Evolutionary conservation across 2,797 vertebrate species (phyloP).

Genomic region (Bucorvus abyssinicus): DNA sequence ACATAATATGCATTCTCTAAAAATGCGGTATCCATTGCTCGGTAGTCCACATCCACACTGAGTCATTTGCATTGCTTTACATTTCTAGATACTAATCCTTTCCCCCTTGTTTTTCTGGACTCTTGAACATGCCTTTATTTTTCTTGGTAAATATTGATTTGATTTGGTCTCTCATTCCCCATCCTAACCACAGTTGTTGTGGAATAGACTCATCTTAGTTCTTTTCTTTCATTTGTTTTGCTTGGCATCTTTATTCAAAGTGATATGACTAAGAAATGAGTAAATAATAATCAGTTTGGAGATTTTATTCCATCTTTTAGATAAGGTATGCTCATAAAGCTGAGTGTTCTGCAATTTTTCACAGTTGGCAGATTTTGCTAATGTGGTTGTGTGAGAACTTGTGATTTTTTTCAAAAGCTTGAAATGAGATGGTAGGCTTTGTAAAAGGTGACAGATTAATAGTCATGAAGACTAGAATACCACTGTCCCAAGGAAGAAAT

Average conservation of each 20-base stretch:
- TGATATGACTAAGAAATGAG: slow-evolving; percentile 33
- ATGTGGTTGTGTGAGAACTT: slow-evolving; percentile 38
- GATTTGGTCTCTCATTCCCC: background rate
- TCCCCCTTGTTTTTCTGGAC: background rate
- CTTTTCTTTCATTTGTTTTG: background rate
- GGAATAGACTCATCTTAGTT: background rate
- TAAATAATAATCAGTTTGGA: slow-evolving; percentile 17
- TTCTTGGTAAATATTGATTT: background rate
- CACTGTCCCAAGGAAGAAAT: slow-evolving; percentile 26
- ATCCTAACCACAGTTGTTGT: background rate
- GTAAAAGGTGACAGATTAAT: slow-evolving; percentile 46
- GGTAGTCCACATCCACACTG: background rate
- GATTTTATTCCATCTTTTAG: slow-evolving; percentile 16
- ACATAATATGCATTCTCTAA: background rate
- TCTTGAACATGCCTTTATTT: background rate
- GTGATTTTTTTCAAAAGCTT: slow-evolving; percentile 41
- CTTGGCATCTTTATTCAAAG: slow-evolving; percentile 8
- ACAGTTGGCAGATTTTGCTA: slow-evolving; percentile 55
- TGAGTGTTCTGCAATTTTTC: slow-evolving; percentile 27
- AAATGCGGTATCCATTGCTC: background rate
- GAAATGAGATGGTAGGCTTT: slow-evolving; percentile 28
- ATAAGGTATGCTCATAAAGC: slow-evolving; percentile 47
- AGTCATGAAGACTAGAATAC: slow-evolving; percentile 15
- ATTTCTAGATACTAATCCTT: background rate
- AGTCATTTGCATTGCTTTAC: background rate